phyloP scores from a whole-genome alignment of 2,888 invertebrate genomes.

The Bibio marci region DNA sequence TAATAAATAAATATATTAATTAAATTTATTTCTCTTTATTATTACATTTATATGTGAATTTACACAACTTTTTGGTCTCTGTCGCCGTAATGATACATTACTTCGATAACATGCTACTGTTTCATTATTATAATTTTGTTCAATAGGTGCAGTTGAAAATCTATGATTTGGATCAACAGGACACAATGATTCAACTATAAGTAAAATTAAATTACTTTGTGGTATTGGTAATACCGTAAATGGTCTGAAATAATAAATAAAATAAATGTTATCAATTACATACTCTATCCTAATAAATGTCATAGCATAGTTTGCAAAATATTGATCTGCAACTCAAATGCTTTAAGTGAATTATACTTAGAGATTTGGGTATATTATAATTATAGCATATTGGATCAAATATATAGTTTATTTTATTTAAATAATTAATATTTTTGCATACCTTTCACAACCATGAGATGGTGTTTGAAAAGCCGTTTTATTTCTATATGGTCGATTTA shows the following conservation, averaged over 20 bases:
- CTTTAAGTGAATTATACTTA: too few species aligned
- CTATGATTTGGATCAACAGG: constrained; percentile 30
- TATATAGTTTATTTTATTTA: too few species aligned
- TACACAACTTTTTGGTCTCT: constrained; percentile 33
- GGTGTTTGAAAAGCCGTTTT: constrained; percentile 32
- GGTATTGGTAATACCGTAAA: constrained; percentile 60
- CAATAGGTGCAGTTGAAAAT: constrained; percentile 26
- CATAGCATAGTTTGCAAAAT: too few species aligned
- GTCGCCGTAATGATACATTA: background rate
- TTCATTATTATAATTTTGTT: constrained; percentile 27
- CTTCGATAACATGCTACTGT: constrained; percentile 3
- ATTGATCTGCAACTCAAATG: too few species aligned
- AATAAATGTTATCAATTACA: too few species aligned
- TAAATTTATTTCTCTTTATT: too few species aligned
- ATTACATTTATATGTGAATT: constrained; percentile 58
- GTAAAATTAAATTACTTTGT: constrained; percentile 58
- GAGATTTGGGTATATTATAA: too few species aligned
- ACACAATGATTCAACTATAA: constrained; percentile 56
- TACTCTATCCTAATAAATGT: too few species aligned
- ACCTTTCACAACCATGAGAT: constrained; percentile 27
- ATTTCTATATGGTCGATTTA: constrained; percentile 31
- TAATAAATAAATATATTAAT: too few species aligned
- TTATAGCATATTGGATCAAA: too few species aligned
- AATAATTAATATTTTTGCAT: too few species aligned
- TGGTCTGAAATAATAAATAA: constrained; percentile 29